Base-by-base conservation (phyloP, 2,797 vertebrate genomes). In the Pangasius krempfi region DNA sequence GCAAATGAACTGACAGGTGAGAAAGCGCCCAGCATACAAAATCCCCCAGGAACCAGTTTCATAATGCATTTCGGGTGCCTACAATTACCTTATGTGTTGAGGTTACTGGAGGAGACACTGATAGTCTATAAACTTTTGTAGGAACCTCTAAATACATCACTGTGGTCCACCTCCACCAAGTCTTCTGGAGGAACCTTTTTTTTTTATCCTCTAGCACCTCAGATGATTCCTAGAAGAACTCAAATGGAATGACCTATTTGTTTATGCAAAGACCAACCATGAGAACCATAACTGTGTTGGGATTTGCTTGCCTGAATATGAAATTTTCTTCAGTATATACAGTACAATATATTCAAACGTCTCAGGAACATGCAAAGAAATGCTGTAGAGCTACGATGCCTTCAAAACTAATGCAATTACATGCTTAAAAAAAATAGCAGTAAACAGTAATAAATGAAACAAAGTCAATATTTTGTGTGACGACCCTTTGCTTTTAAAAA, bases 1-100 rank as follows among this genome's bases (percentile, higher is more conserved):
- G 40, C n/a, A 84, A 84, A 68, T 68, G 64, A n/a, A 84, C 82
- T 84, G 82, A 84, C 82, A 84, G 64, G 27, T 68, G 27, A 66
- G 27, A 66, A 22, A 68, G n/a, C 47, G 7, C 30, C 20, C 30
- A 85, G 83, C 83, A 85, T 85, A 64, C 83, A 54, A 54, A 85
- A 37, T 54, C n/a, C 30, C 30, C 18, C 50, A 52, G 64, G n/a
- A 54, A 20, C 18, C 47, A 54, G 44, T 33, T 68, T 84, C 10
- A 37, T 33, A 33, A 47, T 70, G 47, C 64, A 70, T 70, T 84
- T 54, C 64, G 64, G 37, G 22, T 62, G 58, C 27, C 81, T 83
- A 44, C 44, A 68, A 30, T n/a, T 22, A 33, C 27, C 83, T 54
- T 16, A 33, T 84, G 44, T 84, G 44, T 13, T 8, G 56, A 81